Evolutionary conservation across 2,797 vertebrate species (phyloP), one percentile per base, ranked within the genome.

Genomic region (Zonotrichia albicollis): DNA sequence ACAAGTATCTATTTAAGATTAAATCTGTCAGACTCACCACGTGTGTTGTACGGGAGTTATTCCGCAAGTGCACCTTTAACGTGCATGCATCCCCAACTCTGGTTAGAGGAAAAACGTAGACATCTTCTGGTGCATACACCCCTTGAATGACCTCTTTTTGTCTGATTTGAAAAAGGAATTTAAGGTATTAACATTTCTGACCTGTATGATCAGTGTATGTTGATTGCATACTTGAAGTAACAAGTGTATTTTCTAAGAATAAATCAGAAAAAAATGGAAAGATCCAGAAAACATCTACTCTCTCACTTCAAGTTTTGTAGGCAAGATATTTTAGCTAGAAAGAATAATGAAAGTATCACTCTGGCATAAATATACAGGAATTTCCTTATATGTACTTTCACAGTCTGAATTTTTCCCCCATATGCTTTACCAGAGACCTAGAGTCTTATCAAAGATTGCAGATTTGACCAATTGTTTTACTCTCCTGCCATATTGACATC

Each of bases 1-100:
- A n/a, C 0, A 7, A 68, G 43, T 58, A 64, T 11, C 8, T 62
- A 11, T 46, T 64, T 75, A 58, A 77, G 89, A 96, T 51, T 10
- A 94, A 85, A 18, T 42, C 70, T 79, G 80, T 72, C 71, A 75
- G 82, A 77, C 98, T 98, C 97, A 99, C 99, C 98, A 97, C 80
- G 25, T 99, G 98, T 6, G 97, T 98, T 75, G 96, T 88, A n/a
- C 97, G 95, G 21, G 99, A 99, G 97, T 98, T 99, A 97, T 99
- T 99, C 85, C 98, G 95, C 96, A 99, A 95, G 97, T 98, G 98
- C 95, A 99, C 98, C 97, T 99, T 99, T 94, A 99, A 82, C 0
- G 97, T 98, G 95, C 98, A 98, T 48, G 98, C 98, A 92, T 98
- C 97, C 12, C 99, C 98, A 76, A 98, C 96, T 89, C 78, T 96